Conservation (phyloP, 2,888 invertebrate genomes). For the Meliscaeva auricollis region DNA sequence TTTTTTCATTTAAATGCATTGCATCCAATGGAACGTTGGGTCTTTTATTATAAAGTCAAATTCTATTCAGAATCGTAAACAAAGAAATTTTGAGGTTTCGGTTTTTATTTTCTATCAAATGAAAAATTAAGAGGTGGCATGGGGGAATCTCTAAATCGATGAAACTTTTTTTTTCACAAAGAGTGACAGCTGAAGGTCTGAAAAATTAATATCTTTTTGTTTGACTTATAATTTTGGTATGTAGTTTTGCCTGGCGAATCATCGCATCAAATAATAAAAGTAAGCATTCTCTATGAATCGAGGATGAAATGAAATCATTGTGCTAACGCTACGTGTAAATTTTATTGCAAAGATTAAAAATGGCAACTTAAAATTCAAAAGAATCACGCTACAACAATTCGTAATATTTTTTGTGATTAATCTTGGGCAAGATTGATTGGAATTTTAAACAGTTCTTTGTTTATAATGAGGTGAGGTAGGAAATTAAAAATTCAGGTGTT, state of each 20-base stretch:
- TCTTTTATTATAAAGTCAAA: background rate
- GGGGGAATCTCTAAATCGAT: background rate
- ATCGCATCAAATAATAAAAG: slow-evolving; percentile 14
- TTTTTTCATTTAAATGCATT: slow-evolving; percentile 7
- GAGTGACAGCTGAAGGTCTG: slow-evolving; percentile 36
- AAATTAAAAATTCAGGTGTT: too few species aligned
- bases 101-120: slow-evolving; percentile 34
- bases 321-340: slow-evolving; percentile 10
- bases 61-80: slow-evolving; percentile 26
- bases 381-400: background rate
- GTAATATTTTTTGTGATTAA: background rate
- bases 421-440: background rate
- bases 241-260: background rate
- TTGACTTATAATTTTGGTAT: background rate
- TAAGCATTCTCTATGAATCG: background rate
- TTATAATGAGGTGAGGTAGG: too few species aligned
- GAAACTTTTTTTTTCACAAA: background rate
- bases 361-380: background rate
- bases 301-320: background rate
- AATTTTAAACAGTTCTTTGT: too few species aligned
- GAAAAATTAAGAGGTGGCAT: background rate
- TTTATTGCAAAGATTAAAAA: background rate
- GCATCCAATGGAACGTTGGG: slow-evolving; percentile 28
- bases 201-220: slow-evolving; percentile 6
- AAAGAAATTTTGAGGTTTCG: slow-evolving; percentile 32